phyloP scores from a whole-genome alignment of 2,888 invertebrate genomes.

The Microplitis manilae region DNA sequence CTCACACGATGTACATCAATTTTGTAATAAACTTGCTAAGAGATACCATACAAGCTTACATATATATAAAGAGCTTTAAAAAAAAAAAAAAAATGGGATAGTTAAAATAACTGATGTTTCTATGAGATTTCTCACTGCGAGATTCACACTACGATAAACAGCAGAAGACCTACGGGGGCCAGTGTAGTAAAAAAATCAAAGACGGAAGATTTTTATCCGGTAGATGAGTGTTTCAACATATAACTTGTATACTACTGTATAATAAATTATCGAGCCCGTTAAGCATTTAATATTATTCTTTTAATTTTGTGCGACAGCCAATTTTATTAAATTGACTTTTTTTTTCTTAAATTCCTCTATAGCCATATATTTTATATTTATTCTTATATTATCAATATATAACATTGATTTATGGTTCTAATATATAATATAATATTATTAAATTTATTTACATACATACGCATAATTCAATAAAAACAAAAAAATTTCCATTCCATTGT shows the following conservation, averaged over 20 bases:
- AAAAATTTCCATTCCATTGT: no score
- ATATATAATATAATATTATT: no score
- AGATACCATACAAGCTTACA: not conserved
- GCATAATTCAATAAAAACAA: no score
- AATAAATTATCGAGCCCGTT: not conserved
- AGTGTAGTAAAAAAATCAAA: not conserved
- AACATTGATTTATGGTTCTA: no score
- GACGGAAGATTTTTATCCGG: not conserved
- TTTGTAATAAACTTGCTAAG: not conserved
- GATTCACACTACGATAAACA: not conserved
- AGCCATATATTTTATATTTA: not conserved
- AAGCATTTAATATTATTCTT: not conserved
- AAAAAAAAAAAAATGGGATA: not conserved
- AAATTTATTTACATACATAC: no score
- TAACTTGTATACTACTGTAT: not conserved
- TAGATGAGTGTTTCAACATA: not conserved
- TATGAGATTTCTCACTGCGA: not conserved
- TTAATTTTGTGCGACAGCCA: not conserved
- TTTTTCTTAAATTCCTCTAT: not conserved
- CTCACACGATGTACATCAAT: not conserved
- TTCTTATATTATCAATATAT: no score
- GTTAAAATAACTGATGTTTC: not conserved
- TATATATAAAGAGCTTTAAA: not conserved
- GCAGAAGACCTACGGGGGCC: not conserved
- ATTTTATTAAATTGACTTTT: not conserved